Base-by-base conservation (phyloP, 2,113 vertebrate species). In the Hydropotes inermis region DNA sequence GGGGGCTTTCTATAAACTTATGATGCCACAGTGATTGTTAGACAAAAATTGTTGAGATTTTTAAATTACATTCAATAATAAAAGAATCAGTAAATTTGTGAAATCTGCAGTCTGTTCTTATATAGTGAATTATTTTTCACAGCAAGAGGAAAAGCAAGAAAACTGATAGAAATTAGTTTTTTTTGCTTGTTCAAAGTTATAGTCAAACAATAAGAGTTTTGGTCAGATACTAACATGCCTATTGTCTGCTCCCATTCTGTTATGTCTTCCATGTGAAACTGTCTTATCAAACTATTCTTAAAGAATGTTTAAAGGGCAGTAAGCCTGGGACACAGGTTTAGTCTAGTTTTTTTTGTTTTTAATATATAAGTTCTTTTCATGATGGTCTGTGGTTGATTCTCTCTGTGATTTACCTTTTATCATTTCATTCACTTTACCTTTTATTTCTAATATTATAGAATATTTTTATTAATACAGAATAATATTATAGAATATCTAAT, bases 101-200 rank as follows among this genome's bases (percentile, higher is more conserved):
- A 95, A 87, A 92, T 95, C 57, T 97, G 33, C 61, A 94, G 19
- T 11, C 43, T 93, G 12, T 84, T 96, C 14, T 30, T 90, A 2
- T 61, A 33, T 94, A 81, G 43, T 96, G 36, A 92, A 89, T 87
- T 97, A 33, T 92, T 96, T 94, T 55, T 86, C 76, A 92, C 54
- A 87, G 87, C 33, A 87, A 94, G 30, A 97, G 36, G 74, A 86
- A 92, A 87, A 78, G 54, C 81, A 36, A 81, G 87, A 84, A 97
- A 83, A 96, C 58, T 91, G 45, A 47, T 96, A 25, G 36, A 81
- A 97, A 93, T 97, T 91, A 94, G 28, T 97, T 95, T 95, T 92
- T 15, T 95, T 94, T 96, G 91, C 78, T 55, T 91, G 21, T 55
- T 86, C 47, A 90, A 25, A 94, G 28, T 89, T 97, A 28, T 3